Base-by-base conservation (phyloP, 2,888 invertebrate genomes). In the Caenorhabditis afra region DNA sequence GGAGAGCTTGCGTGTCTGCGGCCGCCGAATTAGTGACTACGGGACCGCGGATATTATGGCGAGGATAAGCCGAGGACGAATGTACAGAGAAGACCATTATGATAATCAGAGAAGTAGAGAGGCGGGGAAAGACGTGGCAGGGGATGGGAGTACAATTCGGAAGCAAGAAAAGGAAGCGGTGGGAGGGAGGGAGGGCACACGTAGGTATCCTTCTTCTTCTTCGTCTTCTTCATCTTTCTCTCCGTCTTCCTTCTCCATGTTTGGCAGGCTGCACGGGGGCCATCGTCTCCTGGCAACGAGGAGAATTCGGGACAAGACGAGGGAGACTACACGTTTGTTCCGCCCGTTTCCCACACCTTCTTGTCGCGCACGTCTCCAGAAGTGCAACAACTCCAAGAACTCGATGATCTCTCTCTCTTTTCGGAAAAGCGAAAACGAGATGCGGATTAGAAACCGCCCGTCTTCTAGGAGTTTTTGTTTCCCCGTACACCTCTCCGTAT, bases 201-300 rank as follows among this genome's bases (percentile, higher is more conserved):
- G 23, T 5, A 52, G 23, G 16, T 55, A 35, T 29, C 37, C 55
- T 29, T 55, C 29, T 29, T 29, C 29, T 29, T 29, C 29, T 29
- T 29, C 29, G 3, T 29, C 29, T 29, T 29, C 29, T 29, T 29
- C n/a, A n/a, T 29, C 29, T 29, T 29, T 7, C 7, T 29, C 29
- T 29, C 7, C 29, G 3, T 29, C 29, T 29, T 29, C 7, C 29
- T 29, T 7, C 29, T 29, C 29, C 35, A 14, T 55, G 55, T 55
- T 23, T n/a, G 57, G 35, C 7, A 5, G 39, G 14, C 41, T 29
- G 29, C 29, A 5, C 29, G 12, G 41, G 41, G 41, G 7, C 41
- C 41, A 2, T 41, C 12, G 57, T 57, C 57, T 41, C 57, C 57
- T 41, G 57, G 57, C 57, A 57, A 57, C 57, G 39, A 39, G 18